Percentiles rank a stretch among this genome's conserved stretches.
Conservation (phyloP, 2,797 vertebrate species). For the Arctocebus calabarensis region DNA sequence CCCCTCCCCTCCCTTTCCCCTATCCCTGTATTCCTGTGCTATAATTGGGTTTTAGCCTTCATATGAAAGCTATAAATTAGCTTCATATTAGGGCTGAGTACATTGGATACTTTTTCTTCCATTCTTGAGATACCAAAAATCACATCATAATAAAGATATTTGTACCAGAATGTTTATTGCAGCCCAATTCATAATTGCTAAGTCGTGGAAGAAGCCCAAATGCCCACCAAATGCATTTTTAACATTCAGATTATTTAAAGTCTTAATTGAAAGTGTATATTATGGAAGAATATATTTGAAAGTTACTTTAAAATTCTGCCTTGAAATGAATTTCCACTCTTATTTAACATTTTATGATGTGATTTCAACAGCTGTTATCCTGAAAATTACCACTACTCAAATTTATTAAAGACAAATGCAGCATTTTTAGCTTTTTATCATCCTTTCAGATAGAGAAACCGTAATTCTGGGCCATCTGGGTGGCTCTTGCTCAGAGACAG, state of each 20-base stretch:
- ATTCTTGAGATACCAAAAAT: too few species aligned
- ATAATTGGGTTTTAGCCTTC: too few species aligned
- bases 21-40: too few species aligned
- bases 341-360: conserved; percentile 30
- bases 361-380: neutral
- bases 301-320: neutral
- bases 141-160: too few species aligned
- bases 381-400: conserved; percentile 28
- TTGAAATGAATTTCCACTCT: conserved; percentile 13
- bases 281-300: neutral
- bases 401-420: conserved; percentile 25
- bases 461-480: neutral
- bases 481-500: neutral
- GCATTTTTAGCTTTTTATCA: conserved; percentile 45
- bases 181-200: too few species aligned
- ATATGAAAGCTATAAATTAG: too few species aligned
- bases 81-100: too few species aligned
- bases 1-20: too few species aligned
- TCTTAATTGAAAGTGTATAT: neutral
- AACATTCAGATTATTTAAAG: neutral
- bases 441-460: conserved; percentile 7
- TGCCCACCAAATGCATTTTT: conserved; percentile 37
- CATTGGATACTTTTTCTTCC: too few species aligned
- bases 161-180: too few species aligned
- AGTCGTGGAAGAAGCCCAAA: too few species aligned